Conservation (phyloP, 2,113 vertebrate genomes). For the Cochlearius cochlearius region DNA sequence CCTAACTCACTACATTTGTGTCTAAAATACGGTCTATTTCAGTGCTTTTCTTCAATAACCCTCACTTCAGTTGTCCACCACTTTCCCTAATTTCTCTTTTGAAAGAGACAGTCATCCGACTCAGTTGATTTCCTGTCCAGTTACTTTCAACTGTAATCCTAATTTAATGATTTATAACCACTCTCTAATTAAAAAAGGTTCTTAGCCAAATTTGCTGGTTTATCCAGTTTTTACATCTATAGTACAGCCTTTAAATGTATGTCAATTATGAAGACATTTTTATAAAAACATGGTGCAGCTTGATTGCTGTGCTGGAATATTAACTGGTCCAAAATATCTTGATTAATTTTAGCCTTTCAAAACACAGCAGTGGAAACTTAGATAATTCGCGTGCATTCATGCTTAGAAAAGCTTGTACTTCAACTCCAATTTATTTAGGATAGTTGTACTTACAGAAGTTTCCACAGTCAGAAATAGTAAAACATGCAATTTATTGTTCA, state of each 20-base stretch:
- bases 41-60: background rate
- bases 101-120: background rate
- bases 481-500: background rate
- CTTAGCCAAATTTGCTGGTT: background rate
- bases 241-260: background rate
- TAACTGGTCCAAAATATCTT: background rate
- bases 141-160: background rate
- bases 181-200: background rate
- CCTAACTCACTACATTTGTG: background rate
- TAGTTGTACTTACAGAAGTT: background rate
- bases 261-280: background rate
- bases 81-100: background rate
- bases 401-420: background rate
- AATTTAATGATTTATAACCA: background rate
- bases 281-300: background rate
- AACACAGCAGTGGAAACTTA: background rate
- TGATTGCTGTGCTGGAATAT: background rate
- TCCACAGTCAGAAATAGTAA: background rate
- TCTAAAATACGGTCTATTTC: background rate
- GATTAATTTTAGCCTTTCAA: background rate
- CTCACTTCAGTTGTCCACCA: background rate
- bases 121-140: background rate
- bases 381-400: background rate
- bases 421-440: background rate
- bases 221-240: background rate